Evolutionary conservation across 2,113 vertebrate species (phyloP).

Genomic region (Chlorodrepanis virens): DNA sequence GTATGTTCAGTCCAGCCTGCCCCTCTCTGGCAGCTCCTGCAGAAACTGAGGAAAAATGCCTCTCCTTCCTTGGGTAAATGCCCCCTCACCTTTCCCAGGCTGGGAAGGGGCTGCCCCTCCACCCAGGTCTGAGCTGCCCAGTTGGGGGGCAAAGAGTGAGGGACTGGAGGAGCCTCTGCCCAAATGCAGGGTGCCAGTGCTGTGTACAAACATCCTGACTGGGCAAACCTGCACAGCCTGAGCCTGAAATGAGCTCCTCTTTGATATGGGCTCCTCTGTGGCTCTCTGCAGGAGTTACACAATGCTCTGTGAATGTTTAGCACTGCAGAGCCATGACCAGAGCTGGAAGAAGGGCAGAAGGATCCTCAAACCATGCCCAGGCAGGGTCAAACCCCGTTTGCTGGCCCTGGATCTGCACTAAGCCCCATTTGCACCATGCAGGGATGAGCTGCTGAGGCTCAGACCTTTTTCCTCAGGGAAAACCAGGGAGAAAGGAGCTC

Average conservation of each 20-base stretch:
- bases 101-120: not conserved
- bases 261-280: fast-evolving
- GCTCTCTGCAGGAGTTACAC: not conserved
- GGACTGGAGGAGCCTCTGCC: not conserved
- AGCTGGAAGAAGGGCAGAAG: not conserved
- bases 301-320: not conserved
- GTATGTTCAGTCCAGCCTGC: not conserved
- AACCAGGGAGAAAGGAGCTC: not conserved
- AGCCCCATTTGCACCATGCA: fast-evolving
- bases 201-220: fast-evolving
- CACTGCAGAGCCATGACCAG: not conserved
- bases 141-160: fast-evolving
- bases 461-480: not conserved
- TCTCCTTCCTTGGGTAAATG: not conserved
- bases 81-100: not conserved
- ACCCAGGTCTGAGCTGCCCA: not conserved
- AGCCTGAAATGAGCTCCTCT: fast-evolving
- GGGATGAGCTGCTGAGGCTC: not conserved
- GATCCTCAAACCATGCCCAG: not conserved
- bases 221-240: not conserved
- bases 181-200: fast-evolving
- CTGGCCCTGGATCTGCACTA: not conserved
- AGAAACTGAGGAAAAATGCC: not conserved
- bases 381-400: not conserved
- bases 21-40: not conserved